Evolutionary conservation across 2,797 vertebrate species (phyloP), one percentile per base, ranked within the genome.

Genomic region (Sardinella longiceps): DNA sequence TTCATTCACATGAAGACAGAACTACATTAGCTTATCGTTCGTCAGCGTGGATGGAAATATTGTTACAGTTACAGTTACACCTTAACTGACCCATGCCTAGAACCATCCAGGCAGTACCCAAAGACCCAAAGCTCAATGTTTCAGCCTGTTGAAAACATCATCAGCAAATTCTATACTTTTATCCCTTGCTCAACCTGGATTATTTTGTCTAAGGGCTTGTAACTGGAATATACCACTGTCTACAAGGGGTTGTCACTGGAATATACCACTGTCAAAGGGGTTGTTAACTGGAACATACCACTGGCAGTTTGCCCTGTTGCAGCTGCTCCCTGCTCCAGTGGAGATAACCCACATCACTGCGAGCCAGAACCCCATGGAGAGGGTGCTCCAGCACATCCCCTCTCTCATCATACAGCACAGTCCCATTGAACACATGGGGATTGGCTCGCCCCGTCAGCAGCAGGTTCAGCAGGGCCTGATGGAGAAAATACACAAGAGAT

Each of bases 401-500:
- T 5, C 92, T 89, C 53, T 90, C 89, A 43, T 92, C 90, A 0
- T 30, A 33, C 1, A 66, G 60, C 82, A 85, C 86, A 0, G 85
- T 93, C 45, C 96, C 96, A 0, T 97, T 96, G 74, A 97, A 96
- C 70, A 93, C 88, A 0, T 90, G 80, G 10, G 95, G 95, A 86
- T 91, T 94, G 1, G 96, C 96, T 53, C 89, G 91, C 2, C 97
- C 97, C 0, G 94, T 97, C 82, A 98, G 91, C 60, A 98, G 87
- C 85, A 98, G 90, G 91, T 97, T 96, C 88, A 98, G 53, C 86
- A 96, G 1, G 0, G 97, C 96, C 97, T 98, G 88, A 0, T 48
- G 23, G 23, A 81, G 18, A 28, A 70, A 2, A 30, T 63, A n/a
- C n/a, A n/a, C n/a, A n/a, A 12, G 11, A 70, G 63, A 33, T 70